phyloP scores from a whole-genome alignment of 2,113 vertebrate genomes.

The Eublepharis macularius region DNA sequence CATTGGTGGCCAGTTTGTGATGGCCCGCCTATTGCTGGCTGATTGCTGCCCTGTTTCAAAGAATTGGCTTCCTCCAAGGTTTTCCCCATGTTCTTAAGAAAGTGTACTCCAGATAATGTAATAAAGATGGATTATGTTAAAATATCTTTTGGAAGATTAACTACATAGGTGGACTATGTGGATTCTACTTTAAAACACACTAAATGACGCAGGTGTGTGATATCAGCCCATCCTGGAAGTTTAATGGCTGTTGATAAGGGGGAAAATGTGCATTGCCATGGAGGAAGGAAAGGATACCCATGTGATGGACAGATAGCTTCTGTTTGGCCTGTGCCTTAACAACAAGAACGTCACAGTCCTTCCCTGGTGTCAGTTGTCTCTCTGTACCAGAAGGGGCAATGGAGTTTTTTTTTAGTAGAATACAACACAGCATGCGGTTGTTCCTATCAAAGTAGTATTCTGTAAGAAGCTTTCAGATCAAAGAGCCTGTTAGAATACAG shows the following conservation, averaged over 20 bases:
- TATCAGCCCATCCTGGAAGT: background rate
- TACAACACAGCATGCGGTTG: conserved; percentile 8
- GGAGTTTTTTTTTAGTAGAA: background rate
- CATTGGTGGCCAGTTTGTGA: background rate
- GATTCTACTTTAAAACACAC: background rate
- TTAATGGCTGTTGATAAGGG: background rate
- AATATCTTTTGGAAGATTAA: background rate
- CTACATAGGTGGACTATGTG: background rate
- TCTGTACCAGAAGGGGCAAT: background rate
- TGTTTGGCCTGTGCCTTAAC: background rate
- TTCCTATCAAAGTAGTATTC: conserved; percentile 19
- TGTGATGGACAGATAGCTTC: background rate
- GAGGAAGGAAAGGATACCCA: background rate
- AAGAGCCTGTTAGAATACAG: conserved; percentile 6
- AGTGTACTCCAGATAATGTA: no score
- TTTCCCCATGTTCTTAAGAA: background rate
- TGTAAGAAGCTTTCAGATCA: conserved; percentile 10
- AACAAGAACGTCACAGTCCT: background rate
- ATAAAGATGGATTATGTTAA: no score
- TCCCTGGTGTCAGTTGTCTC: background rate
- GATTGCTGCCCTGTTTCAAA: background rate
- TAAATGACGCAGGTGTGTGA: background rate
- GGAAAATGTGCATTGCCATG: background rate
- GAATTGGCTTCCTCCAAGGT: background rate
- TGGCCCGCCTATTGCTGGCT: background rate